Evolutionary conservation across 2,113 vertebrate genomes (phyloP), one percentile per base, ranked within the genome.

Genomic region (Percopsis transmontana): DNA sequence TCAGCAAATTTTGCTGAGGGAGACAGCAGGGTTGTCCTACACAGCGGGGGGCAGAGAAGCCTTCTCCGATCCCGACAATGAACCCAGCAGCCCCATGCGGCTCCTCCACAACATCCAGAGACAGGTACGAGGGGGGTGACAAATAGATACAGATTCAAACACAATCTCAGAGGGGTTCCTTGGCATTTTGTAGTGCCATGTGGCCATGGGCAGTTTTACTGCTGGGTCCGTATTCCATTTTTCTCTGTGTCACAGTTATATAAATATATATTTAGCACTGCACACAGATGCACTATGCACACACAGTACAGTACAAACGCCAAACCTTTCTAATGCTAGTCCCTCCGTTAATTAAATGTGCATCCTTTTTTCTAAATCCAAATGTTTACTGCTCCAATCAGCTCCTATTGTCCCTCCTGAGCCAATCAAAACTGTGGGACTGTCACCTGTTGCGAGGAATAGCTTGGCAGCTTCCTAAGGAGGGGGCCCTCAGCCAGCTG

Each of bases 61-160:
- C 64, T 73, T 91, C 58, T 88, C 90, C 12, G 94, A 96, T 65
- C 88, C 91, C 68, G 95, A 97, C 88, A 90, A 89, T 72, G 95
- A 96, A 77, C 94, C 94, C 74, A 95, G 94, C 91, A 98, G 96
- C 73, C 96, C 96, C 57, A 95, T 92, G 13, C 90, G 92, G 56
- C 95, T 99, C 65, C 92, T 99, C 80, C 91, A 92, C 79, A 97
- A 95, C 91, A 97, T 99, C 87, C 94, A 97, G 75, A 95, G 93
- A 93, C 97, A 98, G 95, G 97, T 98, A 92, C 84, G 84, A 24
- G 0, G 39, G 2, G 20, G 21, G 15, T n/a, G n/a, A n/a, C n/a
- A n/a, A n/a, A n/a, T n/a, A 4, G 14, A 15, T 9, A 40, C 55
- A 61, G 14, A 15, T n/a, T n/a, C 12, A 13, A 27, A 59, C n/a